These are phyloP conservation scores for Hyperoodon ampullatus DNA, from an alignment of 2,113 vertebrate species.

Conservation along the genomic window DNA sequence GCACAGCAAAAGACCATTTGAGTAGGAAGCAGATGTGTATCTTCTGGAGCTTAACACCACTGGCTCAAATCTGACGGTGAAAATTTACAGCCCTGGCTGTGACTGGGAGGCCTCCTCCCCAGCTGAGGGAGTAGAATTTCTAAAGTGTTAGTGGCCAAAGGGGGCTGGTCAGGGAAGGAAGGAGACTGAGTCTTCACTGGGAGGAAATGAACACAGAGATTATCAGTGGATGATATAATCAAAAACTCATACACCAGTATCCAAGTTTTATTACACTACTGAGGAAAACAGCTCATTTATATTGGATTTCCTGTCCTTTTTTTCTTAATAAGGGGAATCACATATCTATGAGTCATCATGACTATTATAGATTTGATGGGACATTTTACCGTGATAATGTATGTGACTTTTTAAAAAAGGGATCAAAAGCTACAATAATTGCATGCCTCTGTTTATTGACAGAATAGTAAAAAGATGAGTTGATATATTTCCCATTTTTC, in stretches of 20 bases:
- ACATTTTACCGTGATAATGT: slow-evolving; percentile 49
- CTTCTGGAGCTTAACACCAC: slow-evolving; percentile 78
- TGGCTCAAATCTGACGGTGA: slow-evolving; percentile 73
- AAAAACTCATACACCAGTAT: slow-evolving; percentile 76
- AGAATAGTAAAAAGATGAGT: slow-evolving; percentile 55
- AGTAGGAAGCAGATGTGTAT: slow-evolving; percentile 80
- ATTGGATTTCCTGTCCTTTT: slow-evolving; percentile 79
- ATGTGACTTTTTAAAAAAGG: background rate
- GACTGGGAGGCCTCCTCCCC: slow-evolving; percentile 50
- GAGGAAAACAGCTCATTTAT: slow-evolving; percentile 82
- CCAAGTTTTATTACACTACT: slow-evolving; percentile 78
- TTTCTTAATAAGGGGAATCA: slow-evolving; percentile 76
- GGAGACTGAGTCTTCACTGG: slow-evolving; percentile 44
- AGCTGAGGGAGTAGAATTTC: background rate
- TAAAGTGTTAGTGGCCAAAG: slow-evolving; percentile 59
- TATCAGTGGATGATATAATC: slow-evolving; percentile 79
- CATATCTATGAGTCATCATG: slow-evolving; percentile 75
- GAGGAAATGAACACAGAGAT: slow-evolving; percentile 79
- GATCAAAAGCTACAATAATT: slow-evolving; percentile 46
- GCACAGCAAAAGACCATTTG: slow-evolving; percentile 70
- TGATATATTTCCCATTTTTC: slow-evolving; percentile 56
- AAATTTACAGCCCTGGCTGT: slow-evolving; percentile 75
- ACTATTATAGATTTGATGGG: slow-evolving; percentile 63
- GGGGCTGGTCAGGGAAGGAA: background rate
- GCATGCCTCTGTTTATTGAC: slow-evolving; percentile 59